A percentile compares a stretch with the other conserved stretches of the same genome.
Evolutionary conservation across 2,888 invertebrate species (phyloP).

Genomic region (Himalopsyche tibetana): DNA sequence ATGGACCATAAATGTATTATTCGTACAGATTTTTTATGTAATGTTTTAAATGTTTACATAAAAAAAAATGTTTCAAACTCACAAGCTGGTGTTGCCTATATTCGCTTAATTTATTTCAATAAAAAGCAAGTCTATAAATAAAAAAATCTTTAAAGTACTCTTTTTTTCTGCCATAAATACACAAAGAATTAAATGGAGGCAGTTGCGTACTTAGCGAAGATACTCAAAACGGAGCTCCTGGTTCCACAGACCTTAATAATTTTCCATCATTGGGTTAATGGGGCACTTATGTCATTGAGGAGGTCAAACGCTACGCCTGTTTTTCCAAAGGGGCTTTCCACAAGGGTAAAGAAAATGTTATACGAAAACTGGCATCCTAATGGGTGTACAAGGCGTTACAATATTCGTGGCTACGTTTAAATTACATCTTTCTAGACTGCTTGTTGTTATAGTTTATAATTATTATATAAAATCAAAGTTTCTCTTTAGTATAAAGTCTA

Average conservation of each 20-base stretch:
- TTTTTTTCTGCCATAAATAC: neutral
- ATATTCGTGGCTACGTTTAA: neutral
- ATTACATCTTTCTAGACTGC: too few relatives aligned
- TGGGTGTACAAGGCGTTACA: neutral
- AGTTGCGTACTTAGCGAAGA: slow-evolving; percentile 1
- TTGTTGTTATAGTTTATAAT: too few relatives aligned
- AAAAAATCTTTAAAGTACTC: neutral
- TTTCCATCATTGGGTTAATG: slow-evolving; percentile 37
- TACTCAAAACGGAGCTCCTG: neutral
- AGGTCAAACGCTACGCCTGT: slow-evolving; percentile 39
- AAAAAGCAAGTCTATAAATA: slow-evolving; percentile 21
- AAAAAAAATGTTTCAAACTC: too few relatives aligned
- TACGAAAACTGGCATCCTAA: neutral
- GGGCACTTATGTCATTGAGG: slow-evolving; percentile 35
- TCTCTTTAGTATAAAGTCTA: too few relatives aligned
- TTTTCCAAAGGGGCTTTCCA: slow-evolving; percentile 24
- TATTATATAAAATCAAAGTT: too few relatives aligned
- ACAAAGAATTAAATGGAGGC: slow-evolving; percentile 23
- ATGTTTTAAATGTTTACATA: too few relatives aligned
- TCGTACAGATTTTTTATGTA: too few relatives aligned
- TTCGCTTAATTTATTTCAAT: neutral
- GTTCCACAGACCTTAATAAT: slow-evolving; percentile 27
- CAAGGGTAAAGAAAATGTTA: slow-evolving; percentile 36
- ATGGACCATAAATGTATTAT: too few relatives aligned
- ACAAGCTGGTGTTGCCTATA: too few relatives aligned